Conservation (phyloP, 2,888 invertebrate species). For the Synanthedon myopaeformis region DNA sequence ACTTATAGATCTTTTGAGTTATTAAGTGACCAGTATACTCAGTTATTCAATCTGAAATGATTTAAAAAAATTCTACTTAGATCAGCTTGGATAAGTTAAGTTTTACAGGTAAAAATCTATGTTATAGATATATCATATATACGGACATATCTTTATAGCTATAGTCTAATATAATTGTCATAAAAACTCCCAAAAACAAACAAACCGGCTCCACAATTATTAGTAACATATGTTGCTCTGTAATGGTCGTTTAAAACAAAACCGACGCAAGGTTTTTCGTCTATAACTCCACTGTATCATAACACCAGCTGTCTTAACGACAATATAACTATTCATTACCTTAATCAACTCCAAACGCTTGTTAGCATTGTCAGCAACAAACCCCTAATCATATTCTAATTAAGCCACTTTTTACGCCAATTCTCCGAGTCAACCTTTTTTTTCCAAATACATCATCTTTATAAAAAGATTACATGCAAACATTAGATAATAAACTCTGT, state of each 20-base stretch:
- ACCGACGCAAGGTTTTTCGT: constrained; percentile 27
- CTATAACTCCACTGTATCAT: constrained; percentile 8
- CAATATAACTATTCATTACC: constrained; percentile 63
- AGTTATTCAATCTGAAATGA: too few relatives aligned
- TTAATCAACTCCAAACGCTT: constrained; percentile 57
- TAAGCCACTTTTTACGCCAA: constrained; percentile 67
- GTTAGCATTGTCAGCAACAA: constrained; percentile 56
- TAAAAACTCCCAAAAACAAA: too few relatives aligned
- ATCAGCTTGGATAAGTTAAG: too few relatives aligned
- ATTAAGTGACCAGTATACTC: too few relatives aligned
- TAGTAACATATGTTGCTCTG: too few relatives aligned
- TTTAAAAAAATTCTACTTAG: too few relatives aligned
- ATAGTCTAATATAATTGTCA: too few relatives aligned
- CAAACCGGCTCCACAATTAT: too few relatives aligned
- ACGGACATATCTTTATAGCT: too few relatives aligned
- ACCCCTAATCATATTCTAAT: constrained; percentile 66
- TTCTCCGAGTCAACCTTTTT: constrained; percentile 30
- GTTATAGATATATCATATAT: too few relatives aligned
- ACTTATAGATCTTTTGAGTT: too few relatives aligned
- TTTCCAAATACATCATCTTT: constrained; percentile 19
- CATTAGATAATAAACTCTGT: constrained; percentile 19
- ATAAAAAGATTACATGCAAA: constrained; percentile 17
- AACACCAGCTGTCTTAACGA: constrained; percentile 53
- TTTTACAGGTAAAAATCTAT: too few relatives aligned
- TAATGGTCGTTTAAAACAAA: constrained; percentile 23